Conservation (phyloP, 1,140 invertebrate species). For the Penaeus vannamei region DNA sequence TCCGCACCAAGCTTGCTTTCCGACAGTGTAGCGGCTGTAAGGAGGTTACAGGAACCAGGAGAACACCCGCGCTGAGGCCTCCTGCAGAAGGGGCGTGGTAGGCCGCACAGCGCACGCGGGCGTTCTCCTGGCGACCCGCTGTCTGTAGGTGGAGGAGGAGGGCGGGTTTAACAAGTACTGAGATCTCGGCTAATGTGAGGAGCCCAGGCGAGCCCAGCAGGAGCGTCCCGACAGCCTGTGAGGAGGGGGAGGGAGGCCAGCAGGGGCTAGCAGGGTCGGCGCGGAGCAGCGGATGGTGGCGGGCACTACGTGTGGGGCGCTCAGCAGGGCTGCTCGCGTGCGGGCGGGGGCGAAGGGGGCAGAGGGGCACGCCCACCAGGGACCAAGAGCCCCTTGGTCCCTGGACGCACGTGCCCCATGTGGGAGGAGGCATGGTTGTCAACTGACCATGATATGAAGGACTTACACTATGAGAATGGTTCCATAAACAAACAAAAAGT, state of each 20-base stretch:
- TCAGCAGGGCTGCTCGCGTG: slow-evolving; percentile 47
- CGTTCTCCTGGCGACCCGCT: slow-evolving; percentile 20
- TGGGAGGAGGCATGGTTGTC: slow-evolving; percentile 18
- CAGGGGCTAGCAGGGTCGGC: slow-evolving; percentile 23
- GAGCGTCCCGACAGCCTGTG: slow-evolving; percentile 54
- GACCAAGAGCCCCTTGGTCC: background rate
- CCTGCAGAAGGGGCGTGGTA: too few species aligned
- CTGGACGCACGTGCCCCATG: slow-evolving; percentile 3
- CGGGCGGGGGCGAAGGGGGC: slow-evolving; percentile 2
- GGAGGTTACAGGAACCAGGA: slow-evolving; percentile 13
- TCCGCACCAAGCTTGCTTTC: slow-evolving; percentile 28
- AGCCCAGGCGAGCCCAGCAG: slow-evolving; percentile 47
- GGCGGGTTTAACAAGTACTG: background rate
- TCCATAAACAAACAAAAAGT: too few species aligned
- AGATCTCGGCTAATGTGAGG: background rate
- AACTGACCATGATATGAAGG: background rate
- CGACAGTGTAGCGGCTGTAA: slow-evolving; percentile 23
- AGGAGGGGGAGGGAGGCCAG: slow-evolving; percentile 32
- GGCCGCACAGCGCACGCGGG: background rate
- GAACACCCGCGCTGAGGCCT: slow-evolving; percentile 32
- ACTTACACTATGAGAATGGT: too few species aligned
- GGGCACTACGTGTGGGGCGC: slow-evolving; percentile 25
- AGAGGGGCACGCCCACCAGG: background rate
- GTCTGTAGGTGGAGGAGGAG: slow-evolving; percentile 44
- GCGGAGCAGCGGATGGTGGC: slow-evolving; percentile 40